Evolutionary conservation across 2,797 vertebrate species (phyloP).

Genomic region (Craterocephalus amniculus): DNA sequence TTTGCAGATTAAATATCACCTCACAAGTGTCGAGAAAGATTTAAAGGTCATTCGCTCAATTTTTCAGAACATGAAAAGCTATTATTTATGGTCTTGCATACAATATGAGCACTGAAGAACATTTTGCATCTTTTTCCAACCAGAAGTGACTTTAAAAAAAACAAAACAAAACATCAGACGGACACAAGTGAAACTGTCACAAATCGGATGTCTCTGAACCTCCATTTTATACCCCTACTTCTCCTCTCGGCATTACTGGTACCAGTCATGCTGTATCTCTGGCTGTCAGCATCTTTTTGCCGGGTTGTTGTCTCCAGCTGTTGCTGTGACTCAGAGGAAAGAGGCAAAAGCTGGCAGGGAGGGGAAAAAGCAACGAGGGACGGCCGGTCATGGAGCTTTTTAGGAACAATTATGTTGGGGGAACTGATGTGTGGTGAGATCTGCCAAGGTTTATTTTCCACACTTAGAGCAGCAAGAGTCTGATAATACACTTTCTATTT

Average conservation of each 20-base stretch:
- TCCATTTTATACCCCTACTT: conserved; percentile 32
- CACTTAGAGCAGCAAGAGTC: conserved; percentile 17
- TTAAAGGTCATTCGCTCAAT: conserved; percentile 20
- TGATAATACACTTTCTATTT: conserved; percentile 22
- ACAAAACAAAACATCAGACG: conserved; percentile 32
- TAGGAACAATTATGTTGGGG: conserved; percentile 31
- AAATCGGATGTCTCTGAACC: conserved; percentile 31
- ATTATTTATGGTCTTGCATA: conserved; percentile 6
- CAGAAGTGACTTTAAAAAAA: conserved; percentile 4
- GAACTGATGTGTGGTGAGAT: conserved; percentile 17
- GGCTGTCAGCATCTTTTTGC: conserved; percentile 52
- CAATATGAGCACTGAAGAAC: conserved; percentile 1
- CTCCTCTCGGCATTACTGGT: conserved; percentile 30
- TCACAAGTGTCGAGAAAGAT: conserved; percentile 22
- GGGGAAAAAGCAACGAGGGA: not conserved
- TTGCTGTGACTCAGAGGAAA: conserved; percentile 42
- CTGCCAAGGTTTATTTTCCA: conserved; percentile 44
- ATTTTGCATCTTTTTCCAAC: conserved; percentile 19
- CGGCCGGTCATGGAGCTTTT: conserved; percentile 42
- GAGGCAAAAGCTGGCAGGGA: conserved; percentile 22
- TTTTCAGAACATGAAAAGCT: conserved; percentile 1
- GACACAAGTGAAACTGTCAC: conserved; percentile 10
- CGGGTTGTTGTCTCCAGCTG: conserved; percentile 40
- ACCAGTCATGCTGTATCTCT: conserved; percentile 46
- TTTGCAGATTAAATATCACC: conserved; percentile 28